A percentile compares a stretch with the other conserved stretches of the same genome.
Conservation (phyloP, 1,140 invertebrate genomes). For the Heliconius hermathena region DNA sequence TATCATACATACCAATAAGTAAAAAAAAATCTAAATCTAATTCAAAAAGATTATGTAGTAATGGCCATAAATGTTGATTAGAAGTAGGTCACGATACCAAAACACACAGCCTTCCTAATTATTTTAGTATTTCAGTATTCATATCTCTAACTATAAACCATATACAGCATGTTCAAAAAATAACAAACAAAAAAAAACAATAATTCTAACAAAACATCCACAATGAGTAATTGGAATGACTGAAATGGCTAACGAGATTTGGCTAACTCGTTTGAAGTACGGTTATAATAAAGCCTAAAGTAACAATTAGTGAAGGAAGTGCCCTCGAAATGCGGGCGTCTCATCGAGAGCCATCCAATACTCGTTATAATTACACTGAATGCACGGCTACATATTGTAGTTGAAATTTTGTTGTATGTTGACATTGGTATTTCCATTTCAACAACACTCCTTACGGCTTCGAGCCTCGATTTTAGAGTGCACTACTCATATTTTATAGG, state of each 20-base stretch:
- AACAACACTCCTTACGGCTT: not conserved
- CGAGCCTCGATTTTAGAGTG: not conserved
- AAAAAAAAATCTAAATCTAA: not conserved
- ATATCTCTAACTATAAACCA: not conserved
- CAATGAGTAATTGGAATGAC: not conserved
- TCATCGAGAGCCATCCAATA: slow-evolving; percentile 3
- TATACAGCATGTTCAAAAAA: not conserved
- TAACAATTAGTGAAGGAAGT: slow-evolving; percentile 10
- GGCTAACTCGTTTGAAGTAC: slow-evolving; percentile 4
- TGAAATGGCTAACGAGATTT: slow-evolving; percentile 12
- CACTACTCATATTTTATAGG: slow-evolving; percentile 12
- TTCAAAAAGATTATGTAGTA: not conserved
- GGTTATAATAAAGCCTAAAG: not conserved
- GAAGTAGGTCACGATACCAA: not conserved
- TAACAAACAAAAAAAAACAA: not conserved
- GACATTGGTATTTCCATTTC: not conserved
- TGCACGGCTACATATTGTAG: slow-evolving; percentile 5
- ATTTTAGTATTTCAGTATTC: not conserved
- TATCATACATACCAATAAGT: not conserved
- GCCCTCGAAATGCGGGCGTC: not conserved
- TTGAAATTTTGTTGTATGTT: not conserved
- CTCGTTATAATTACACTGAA: slow-evolving; percentile 3
- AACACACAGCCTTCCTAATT: not conserved
- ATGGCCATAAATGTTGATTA: not conserved
- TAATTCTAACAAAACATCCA: not conserved